A percentile compares a stretch with the other conserved stretches of the same genome.
Evolutionary conservation across 2,888 invertebrate species (phyloP).

Genomic region (Orthosia cruda): DNA sequence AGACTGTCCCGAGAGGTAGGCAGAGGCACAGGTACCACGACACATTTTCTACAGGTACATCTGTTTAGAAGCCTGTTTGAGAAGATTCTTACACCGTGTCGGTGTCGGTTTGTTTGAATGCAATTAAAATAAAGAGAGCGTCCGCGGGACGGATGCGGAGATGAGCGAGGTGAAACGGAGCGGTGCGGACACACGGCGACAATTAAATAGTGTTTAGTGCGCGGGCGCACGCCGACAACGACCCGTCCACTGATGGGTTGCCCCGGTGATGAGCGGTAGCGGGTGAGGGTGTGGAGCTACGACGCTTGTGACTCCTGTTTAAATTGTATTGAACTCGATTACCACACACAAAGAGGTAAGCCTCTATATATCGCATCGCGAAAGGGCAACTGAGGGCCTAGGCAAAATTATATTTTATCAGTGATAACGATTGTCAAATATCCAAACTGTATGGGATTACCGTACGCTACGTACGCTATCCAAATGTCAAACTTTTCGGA

Average conservation of each 20-base stretch:
- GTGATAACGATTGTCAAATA: too few species aligned
- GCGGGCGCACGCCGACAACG: conserved; percentile 27
- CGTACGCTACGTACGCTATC: too few species aligned
- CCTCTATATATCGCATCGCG: too few species aligned
- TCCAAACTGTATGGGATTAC: too few species aligned
- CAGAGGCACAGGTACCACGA: not conserved
- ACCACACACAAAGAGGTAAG: not conserved
- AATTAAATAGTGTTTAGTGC: conserved; percentile 78
- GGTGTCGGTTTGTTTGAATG: conserved; percentile 30
- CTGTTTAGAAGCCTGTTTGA: conserved; percentile 23
- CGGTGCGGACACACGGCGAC: conserved; percentile 55
- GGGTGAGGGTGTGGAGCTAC: not conserved
- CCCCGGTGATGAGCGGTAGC: conserved; percentile 11
- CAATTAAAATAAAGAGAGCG: conserved; percentile 57
- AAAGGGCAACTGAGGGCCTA: not conserved
- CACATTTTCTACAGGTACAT: conserved; percentile 10
- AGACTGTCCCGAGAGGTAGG: not conserved
- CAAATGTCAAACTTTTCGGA: too few species aligned
- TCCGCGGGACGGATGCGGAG: conserved; percentile 11
- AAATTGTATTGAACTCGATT: not conserved
- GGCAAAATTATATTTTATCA: too few species aligned
- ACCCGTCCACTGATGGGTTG: not conserved
- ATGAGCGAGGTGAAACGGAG: conserved; percentile 5
- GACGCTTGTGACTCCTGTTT: too few species aligned
- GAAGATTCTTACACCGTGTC: conserved; percentile 12